Percentiles rank a stretch among this genome's conserved stretches.
phyloP scores from a whole-genome alignment of 2,797 vertebrate genomes.

The Oryzias dopingdopingensis region DNA sequence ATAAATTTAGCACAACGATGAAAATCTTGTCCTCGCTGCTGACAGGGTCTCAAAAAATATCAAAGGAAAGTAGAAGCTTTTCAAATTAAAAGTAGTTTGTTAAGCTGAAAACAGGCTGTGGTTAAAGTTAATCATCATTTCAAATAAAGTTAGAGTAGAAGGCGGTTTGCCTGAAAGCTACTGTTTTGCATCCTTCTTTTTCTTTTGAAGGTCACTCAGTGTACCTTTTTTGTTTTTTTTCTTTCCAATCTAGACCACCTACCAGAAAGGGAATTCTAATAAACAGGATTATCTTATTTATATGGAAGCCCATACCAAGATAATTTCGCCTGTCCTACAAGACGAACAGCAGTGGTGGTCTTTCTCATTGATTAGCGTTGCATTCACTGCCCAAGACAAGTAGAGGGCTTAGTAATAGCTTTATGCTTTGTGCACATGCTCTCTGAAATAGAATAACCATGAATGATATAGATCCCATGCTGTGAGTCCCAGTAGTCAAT shows the following conservation, averaged over 20 bases:
- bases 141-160: constrained; percentile 2
- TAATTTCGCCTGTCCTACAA: constrained; percentile 37
- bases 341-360: constrained; percentile 49
- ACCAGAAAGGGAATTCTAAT: constrained; percentile 33
- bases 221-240: constrained; percentile 8
- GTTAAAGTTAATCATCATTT: constrained; percentile 34
- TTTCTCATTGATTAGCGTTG: constrained; percentile 71
- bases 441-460: constrained; percentile 53
- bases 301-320: constrained; percentile 16
- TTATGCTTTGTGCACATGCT: constrained; percentile 55
- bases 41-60: too few relatives aligned
- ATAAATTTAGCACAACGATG: too few relatives aligned
- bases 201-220: constrained; percentile 7
- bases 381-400: constrained; percentile 62
- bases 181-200: background rate
- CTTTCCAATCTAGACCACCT: constrained; percentile 37
- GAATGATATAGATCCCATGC: constrained; percentile 59
- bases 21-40: too few relatives aligned
- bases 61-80: too few relatives aligned
- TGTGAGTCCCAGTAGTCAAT: constrained; percentile 65
- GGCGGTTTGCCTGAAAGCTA: constrained; percentile 1
- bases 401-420: constrained; percentile 59
- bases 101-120: background rate
- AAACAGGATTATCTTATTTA: constrained; percentile 43
- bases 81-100: background rate